Evolutionary conservation across 2,797 vertebrate species (phyloP), one percentile per base, ranked within the genome.

Genomic region (Pogoniulus pusillus): DNA sequence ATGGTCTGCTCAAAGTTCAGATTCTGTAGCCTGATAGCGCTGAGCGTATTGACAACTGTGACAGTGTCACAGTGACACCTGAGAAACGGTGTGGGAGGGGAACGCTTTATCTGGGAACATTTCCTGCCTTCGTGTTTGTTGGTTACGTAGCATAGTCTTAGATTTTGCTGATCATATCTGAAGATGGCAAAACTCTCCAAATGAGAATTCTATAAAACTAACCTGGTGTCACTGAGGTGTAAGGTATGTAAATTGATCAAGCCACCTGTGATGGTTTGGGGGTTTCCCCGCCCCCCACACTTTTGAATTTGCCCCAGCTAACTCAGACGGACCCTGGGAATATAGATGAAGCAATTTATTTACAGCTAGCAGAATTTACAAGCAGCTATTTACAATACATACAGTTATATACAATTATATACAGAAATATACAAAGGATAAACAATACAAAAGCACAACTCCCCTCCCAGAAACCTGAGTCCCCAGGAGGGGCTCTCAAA

Each of bases 101-200:
- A 88, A 92, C 84, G 74, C 75, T 94, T 93, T 94, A 90, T 95
- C 93, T 93, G 93, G 93, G 94, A 94, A 90, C 91, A 83, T 87
- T 90, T 96, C 93, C 93, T 96, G 94, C 95, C 94, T 94, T 93
- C 47, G 7, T 81, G 84, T 85, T 85, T 89, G 94, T 93, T 1
- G 9, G 79, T 91, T 93, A 85, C 16, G 27, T 89, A 91, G 94
- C 29, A 39, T 93, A 95, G 93, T 37, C 73, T 78, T 96, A 85
- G 91, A 76, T 87, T 91, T 93, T 83, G 80, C 85, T 95, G 87
- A 83, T 94, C 49, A 47, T 76, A 87, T 74, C 90, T 94, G 91
- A 85, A 88, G 87, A 81, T 93, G 86, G 82, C 88, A 90, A 96
- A 93, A 87, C 84, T 85, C 85, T 86, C 84, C 68, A 54, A 84